These are phyloP conservation scores for Oxyteleia sp. DNA, from an alignment of 2,888 invertebrate species.

Conservation along the genomic window DNA sequence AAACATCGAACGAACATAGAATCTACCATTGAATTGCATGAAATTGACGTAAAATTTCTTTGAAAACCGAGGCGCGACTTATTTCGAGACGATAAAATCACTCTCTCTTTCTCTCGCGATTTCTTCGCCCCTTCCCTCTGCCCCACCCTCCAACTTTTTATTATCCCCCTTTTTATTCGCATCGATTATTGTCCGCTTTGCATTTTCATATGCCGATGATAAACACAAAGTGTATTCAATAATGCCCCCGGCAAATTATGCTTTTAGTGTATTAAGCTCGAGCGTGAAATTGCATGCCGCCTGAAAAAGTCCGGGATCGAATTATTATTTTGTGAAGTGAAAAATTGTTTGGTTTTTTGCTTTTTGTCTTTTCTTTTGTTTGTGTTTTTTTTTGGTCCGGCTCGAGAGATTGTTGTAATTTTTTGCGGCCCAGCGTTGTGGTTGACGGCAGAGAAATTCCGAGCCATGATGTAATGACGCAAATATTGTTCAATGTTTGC, in stretches of 20 bases:
- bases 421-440: too few species aligned
- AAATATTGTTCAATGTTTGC: too few species aligned
- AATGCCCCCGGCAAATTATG: constrained; percentile 62
- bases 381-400: too few species aligned
- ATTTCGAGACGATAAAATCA: constrained; percentile 55
- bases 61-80: constrained; percentile 69
- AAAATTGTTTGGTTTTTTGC: constrained; percentile 63
- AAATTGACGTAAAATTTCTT: too few species aligned
- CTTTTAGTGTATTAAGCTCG: constrained; percentile 66
- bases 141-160: constrained; percentile 5
- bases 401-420: too few species aligned
- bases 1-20: too few species aligned
- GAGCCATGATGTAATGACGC: too few species aligned
- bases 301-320: constrained; percentile 54
- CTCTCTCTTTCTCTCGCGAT: constrained; percentile 28
- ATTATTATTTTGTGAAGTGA: constrained; percentile 65
- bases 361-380: not conserved
- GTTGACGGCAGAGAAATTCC: too few species aligned
- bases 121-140: constrained; percentile 27
- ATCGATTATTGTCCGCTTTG: constrained; percentile 54
- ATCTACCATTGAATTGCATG: too few species aligned
- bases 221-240: constrained; percentile 63
- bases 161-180: constrained; percentile 13
- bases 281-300: constrained; percentile 65
- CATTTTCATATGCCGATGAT: constrained; percentile 57